These are phyloP conservation scores for Apistogramma diplotaenia DNA, from an alignment of 2,113 vertebrate genomes.

Conservation along the genomic window DNA sequence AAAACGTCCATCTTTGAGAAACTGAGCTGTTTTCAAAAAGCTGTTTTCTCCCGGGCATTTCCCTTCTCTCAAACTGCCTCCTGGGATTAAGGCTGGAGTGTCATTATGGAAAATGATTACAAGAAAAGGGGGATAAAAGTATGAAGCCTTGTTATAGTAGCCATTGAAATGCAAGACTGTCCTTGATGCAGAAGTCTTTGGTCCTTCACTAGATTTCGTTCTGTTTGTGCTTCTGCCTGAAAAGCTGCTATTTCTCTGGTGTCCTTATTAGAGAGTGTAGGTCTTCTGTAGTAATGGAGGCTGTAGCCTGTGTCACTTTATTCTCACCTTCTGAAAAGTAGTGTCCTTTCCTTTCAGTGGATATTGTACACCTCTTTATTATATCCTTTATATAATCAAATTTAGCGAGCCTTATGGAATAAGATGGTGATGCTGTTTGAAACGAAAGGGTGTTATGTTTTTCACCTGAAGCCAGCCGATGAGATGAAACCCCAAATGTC, in stretches of 20 bases:
- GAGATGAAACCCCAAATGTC: background rate
- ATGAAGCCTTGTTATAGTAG: background rate
- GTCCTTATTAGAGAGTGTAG: conserved; percentile 29
- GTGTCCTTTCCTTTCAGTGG: background rate
- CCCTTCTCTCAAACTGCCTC: conserved; percentile 11
- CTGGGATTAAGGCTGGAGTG: background rate
- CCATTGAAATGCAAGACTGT: conserved; percentile 18
- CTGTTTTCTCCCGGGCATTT: conserved; percentile 28
- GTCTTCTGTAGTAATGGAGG: conserved; percentile 27
- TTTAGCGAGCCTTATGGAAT: background rate
- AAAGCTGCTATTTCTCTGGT: conserved; percentile 22
- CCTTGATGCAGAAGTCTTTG: conserved; percentile 25
- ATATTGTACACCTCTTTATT: background rate
- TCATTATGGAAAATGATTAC: conserved; percentile 38
- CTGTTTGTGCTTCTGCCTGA: conserved; percentile 1
- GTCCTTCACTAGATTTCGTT: conserved; percentile 9
- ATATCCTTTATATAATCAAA: background rate
- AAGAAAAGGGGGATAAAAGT: conserved; percentile 17
- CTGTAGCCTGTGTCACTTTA: conserved; percentile 23
- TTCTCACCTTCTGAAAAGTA: conserved; percentile 29
- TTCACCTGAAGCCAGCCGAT: background rate
- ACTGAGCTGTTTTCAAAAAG: background rate
- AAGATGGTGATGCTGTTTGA: background rate
- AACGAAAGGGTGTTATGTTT: background rate
- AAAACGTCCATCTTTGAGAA: conserved; percentile 3